Percentiles rank a stretch among this genome's conserved stretches.
Conservation (phyloP, 1,140 invertebrate species). For the Parasteatoda tepidariorum region DNA sequence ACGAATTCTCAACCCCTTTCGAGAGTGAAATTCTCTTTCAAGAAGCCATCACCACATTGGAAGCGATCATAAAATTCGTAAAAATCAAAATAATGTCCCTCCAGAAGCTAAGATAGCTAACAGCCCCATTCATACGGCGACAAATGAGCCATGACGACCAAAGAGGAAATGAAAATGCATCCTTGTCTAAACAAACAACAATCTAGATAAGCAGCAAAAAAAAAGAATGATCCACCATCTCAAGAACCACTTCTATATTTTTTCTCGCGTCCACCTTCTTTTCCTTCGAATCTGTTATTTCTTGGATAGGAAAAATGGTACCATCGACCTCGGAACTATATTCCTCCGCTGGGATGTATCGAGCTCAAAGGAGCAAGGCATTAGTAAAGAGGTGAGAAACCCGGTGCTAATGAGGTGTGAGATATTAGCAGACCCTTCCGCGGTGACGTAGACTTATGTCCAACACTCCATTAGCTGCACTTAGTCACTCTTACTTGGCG, state of each 20-base stretch:
- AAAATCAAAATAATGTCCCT: too few species aligned
- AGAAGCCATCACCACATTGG: too few species aligned
- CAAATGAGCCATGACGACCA: conserved; percentile 15
- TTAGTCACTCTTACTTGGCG: neutral
- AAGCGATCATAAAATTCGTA: neutral
- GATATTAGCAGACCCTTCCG: conserved; percentile 24
- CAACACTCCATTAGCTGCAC: conserved; percentile 49
- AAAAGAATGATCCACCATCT: neutral
- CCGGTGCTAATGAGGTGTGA: conserved; percentile 45
- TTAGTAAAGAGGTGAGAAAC: conserved; percentile 16
- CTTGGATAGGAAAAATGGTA: conserved; percentile 3
- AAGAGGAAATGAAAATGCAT: conserved; percentile 19
- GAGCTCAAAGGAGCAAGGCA: neutral
- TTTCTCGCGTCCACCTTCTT: conserved; percentile 1
- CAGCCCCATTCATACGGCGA: neutral
- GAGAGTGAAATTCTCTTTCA: too few species aligned
- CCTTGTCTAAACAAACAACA: conserved; percentile 14
- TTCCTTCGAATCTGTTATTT: conserved; percentile 26
- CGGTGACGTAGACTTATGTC: conserved; percentile 34
- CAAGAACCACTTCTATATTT: neutral
- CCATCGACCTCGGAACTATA: conserved; percentile 30
- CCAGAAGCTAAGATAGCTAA: neutral
- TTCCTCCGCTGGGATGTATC: conserved; percentile 13
- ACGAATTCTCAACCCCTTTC: too few species aligned
- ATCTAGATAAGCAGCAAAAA: neutral